phyloP scores from a whole-genome alignment of 2,113 vertebrate genomes.

The Tetrax tetrax region DNA sequence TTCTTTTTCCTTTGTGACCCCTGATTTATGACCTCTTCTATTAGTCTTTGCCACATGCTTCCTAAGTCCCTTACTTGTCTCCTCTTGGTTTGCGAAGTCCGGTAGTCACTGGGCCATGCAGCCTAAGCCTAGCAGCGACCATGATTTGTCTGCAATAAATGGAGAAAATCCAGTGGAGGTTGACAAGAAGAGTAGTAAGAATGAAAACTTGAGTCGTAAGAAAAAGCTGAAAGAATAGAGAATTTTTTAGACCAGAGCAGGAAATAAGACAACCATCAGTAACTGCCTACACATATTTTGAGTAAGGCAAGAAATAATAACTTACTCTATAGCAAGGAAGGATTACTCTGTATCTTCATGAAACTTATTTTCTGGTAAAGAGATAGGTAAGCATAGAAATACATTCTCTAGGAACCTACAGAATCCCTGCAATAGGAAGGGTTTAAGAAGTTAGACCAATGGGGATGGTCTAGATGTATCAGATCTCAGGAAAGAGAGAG shows the following conservation, averaged over 20 bases:
- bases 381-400: background rate
- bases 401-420: background rate
- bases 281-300: background rate
- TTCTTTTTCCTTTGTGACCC: background rate
- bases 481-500: background rate
- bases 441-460: background rate
- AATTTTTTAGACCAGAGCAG: background rate
- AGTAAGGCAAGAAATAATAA: background rate
- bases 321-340: background rate
- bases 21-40: background rate
- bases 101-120: background rate
- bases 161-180: background rate
- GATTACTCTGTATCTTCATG: background rate
- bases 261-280: background rate
- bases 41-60: background rate
- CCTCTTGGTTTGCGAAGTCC: background rate
- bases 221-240: background rate
- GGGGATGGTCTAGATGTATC: background rate
- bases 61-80: background rate
- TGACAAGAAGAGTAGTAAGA: background rate
- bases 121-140: background rate
- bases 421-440: background rate
- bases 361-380: background rate
- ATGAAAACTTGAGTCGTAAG: background rate
- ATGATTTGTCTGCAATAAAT: background rate